Percentiles rank a stretch among this genome's conserved stretches.
These are phyloP conservation scores for Porites australiensis DNA, from an alignment of 64 coral and sea anemone genomes.

Conservation along the genomic window DNA sequence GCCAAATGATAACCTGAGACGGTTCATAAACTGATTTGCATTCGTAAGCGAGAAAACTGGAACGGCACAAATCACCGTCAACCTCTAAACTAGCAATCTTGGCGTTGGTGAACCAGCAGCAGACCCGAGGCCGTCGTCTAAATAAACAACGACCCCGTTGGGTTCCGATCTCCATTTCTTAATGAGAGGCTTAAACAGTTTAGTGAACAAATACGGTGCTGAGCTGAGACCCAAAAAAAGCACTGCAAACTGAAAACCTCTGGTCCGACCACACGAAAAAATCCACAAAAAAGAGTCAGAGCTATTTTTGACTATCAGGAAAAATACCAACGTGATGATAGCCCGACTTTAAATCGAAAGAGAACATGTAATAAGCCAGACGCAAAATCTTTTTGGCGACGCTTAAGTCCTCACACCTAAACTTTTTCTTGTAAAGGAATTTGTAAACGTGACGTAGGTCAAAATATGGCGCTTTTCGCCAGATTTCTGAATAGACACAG, in stretches of 20 bases:
- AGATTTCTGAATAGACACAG: constrained; percentile 52
- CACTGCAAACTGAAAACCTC: constrained; percentile 44
- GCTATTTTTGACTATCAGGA: constrained; percentile 20
- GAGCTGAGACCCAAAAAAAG: constrained; percentile 56
- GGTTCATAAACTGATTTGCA: not conserved
- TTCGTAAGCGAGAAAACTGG: not conserved
- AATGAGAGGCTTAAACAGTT: constrained; percentile 61
- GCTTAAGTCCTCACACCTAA: constrained; percentile 57
- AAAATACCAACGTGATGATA: constrained; percentile 64
- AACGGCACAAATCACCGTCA: not conserved
- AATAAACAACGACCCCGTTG: constrained; percentile 51
- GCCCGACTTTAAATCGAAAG: constrained; percentile 19
- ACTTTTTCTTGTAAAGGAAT: constrained; percentile 60
- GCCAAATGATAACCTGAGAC: not conserved
- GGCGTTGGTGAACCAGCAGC: not conserved
- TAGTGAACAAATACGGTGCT: constrained; percentile 64
- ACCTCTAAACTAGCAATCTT: constrained; percentile 1
- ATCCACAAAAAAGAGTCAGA: constrained; percentile 42
- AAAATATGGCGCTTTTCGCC: constrained; percentile 48
- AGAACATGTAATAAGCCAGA: constrained; percentile 49
- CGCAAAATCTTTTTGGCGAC: constrained; percentile 35
- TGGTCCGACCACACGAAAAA: not conserved
- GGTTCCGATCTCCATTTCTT: constrained; percentile 51
- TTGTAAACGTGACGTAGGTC: constrained; percentile 49
- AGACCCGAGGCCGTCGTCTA: constrained; percentile 40